Percentiles rank a stretch among this genome's conserved stretches.
These are phyloP conservation scores for Endomychus coccineus DNA, from an alignment of 2,888 invertebrate genomes.

Conservation along the genomic window DNA sequence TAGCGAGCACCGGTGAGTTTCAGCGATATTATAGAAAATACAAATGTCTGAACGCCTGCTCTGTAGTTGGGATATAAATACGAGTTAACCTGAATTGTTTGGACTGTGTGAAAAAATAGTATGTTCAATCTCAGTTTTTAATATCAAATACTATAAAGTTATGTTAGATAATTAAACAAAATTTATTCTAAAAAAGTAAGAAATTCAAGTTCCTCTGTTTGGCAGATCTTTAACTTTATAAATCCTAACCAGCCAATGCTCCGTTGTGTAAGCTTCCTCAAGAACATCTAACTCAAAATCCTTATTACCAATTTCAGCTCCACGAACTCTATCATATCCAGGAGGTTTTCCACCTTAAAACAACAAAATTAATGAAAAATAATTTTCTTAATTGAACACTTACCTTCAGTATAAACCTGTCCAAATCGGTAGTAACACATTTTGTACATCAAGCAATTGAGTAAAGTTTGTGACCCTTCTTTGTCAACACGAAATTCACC, in stretches of 20 bases:
- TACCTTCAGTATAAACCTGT: slow-evolving; percentile 88
- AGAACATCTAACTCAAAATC: slow-evolving; percentile 95
- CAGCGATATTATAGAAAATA: too few species aligned
- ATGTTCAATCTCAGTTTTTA: too few species aligned
- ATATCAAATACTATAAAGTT: too few species aligned
- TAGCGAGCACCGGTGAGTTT: too few species aligned
- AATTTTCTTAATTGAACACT: slow-evolving; percentile 44
- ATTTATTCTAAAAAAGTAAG: too few species aligned
- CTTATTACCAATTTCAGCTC: slow-evolving; percentile 98
- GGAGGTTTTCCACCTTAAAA: slow-evolving; percentile 72
- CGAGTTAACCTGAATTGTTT: too few species aligned
- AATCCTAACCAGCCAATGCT: slow-evolving; percentile 98
- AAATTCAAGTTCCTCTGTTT: slow-evolving; percentile 76
- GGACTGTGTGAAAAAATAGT: too few species aligned
- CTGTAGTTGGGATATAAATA: too few species aligned
- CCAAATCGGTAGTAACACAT: slow-evolving; percentile 99
- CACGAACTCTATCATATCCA: slow-evolving; percentile 92
- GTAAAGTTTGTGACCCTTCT: slow-evolving; percentile 82
- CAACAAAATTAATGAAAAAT: slow-evolving; percentile 10
- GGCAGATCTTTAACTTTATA: slow-evolving; percentile 94
- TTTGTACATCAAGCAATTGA: slow-evolving; percentile 99
- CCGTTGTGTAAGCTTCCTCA: slow-evolving; percentile 99
- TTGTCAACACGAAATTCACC: slow-evolving; percentile 96
- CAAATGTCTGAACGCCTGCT: too few species aligned
- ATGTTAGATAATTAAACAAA: too few species aligned